phyloP scores from a whole-genome alignment of 2,888 invertebrate species.

The Sarcophaga caerulescens region DNA sequence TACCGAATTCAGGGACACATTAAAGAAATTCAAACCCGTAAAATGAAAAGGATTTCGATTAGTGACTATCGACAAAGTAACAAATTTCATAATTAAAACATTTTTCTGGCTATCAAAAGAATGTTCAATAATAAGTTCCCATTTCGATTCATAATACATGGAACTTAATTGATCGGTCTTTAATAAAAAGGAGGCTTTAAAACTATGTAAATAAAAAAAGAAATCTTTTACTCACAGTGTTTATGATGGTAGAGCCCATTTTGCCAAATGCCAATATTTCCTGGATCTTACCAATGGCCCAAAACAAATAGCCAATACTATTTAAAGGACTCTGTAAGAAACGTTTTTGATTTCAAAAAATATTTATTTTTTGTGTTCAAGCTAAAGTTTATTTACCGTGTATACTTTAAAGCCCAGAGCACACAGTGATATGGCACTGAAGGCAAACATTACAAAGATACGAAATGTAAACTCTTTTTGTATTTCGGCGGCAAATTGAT shows the following conservation, averaged over 20 bases:
- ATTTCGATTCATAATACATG: conserved; percentile 74
- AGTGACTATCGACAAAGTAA: conserved; percentile 72
- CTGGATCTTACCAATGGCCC: conserved; percentile 73
- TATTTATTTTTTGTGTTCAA: background rate
- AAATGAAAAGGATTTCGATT: conserved; percentile 73
- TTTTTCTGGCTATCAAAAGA: conserved; percentile 72
- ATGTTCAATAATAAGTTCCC: conserved; percentile 73
- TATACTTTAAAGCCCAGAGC: conserved; percentile 75
- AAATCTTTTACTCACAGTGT: conserved; percentile 68
- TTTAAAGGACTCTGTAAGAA: conserved; percentile 73
- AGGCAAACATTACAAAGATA: conserved; percentile 74
- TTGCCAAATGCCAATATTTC: conserved; percentile 73
- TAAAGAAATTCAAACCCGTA: conserved; percentile 75
- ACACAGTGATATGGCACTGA: conserved; percentile 74
- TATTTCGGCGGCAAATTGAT: conserved; percentile 72
- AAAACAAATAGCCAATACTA: conserved; percentile 70
- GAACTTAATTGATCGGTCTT: conserved; percentile 74
- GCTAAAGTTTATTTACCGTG: conserved; percentile 63
- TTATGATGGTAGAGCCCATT: conserved; percentile 72
- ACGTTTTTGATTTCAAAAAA: background rate
- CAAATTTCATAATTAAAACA: conserved; percentile 73
- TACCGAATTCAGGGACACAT: conserved; percentile 73
- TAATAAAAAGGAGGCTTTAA: background rate
- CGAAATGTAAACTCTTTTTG: conserved; percentile 73
- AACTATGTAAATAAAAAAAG: background rate